These are phyloP conservation scores for Upupa epops DNA, from an alignment of 2,113 vertebrate genomes.

Conservation along the genomic window DNA sequence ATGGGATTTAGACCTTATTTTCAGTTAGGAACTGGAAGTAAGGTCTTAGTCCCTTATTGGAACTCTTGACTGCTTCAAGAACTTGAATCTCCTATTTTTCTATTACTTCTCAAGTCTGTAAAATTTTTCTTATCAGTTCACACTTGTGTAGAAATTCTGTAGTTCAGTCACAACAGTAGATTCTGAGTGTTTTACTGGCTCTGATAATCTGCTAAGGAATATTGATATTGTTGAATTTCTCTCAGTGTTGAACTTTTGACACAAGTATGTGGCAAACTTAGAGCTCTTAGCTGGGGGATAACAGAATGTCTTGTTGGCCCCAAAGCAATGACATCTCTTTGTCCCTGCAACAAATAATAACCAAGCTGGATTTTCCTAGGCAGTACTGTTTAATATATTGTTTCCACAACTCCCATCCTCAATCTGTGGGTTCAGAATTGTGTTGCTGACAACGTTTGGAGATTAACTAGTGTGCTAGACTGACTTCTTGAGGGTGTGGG, in stretches of 20 bases:
- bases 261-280: neutral
- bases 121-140: neutral
- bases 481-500: neutral
- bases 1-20: neutral
- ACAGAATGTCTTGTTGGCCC: neutral
- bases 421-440: neutral
- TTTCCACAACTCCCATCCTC: too few species aligned
- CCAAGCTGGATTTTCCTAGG: neutral
- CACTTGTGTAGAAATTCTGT: neutral
- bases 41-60: neutral
- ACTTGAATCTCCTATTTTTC: neutral
- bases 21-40: neutral
- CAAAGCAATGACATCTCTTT: neutral
- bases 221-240: neutral
- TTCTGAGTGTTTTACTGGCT: neutral
- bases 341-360: neutral
- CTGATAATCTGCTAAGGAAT: neutral
- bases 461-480: neutral
- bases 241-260: neutral
- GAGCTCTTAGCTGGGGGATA: neutral
- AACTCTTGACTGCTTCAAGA: neutral
- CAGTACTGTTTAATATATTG: neutral
- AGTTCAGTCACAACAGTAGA: neutral
- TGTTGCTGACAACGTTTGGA: neutral
- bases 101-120: neutral